Evolutionary conservation across 2,797 vertebrate genomes (phyloP).

Genomic region (Brotula barbata): DNA sequence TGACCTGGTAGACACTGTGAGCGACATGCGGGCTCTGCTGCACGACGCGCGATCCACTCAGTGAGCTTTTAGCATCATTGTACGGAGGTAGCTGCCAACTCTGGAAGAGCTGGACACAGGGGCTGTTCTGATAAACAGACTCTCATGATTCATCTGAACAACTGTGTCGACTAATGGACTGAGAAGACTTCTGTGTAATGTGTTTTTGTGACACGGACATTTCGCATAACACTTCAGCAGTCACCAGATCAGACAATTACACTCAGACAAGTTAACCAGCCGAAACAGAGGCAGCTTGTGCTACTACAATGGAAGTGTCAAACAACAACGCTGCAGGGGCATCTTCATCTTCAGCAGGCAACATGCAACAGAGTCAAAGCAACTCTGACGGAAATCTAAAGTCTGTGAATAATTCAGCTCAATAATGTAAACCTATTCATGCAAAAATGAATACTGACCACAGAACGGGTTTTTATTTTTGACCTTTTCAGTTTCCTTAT

Average conservation of each 20-base stretch:
- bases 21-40: slow-evolving; percentile 27
- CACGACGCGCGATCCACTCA: slow-evolving; percentile 54
- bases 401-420: slow-evolving; percentile 23
- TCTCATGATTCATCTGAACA: slow-evolving; percentile 68
- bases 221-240: slow-evolving; percentile 63
- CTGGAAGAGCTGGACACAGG: slow-evolving; percentile 45
- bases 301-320: slow-evolving; percentile 57
- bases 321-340: slow-evolving; percentile 41
- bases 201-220: slow-evolving; percentile 62
- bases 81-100: slow-evolving; percentile 55
- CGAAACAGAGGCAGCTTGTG: slow-evolving; percentile 50
- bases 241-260: slow-evolving; percentile 73
- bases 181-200: slow-evolving; percentile 65
- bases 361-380: slow-evolving; percentile 25
- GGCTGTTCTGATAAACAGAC: slow-evolving; percentile 54
- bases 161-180: slow-evolving; percentile 67
- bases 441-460: not conserved
- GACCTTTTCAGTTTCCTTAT: slow-evolving; percentile 17
- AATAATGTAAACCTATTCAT: not conserved
- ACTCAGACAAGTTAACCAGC: slow-evolving; percentile 69
- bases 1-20: slow-evolving; percentile 51
- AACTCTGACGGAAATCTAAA: slow-evolving; percentile 35
- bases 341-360: slow-evolving; percentile 47
- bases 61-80: slow-evolving; percentile 33
- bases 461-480: slow-evolving; percentile 3